Base-by-base conservation (phyloP, 2,113 vertebrate genomes). In the Percina caprodes region DNA sequence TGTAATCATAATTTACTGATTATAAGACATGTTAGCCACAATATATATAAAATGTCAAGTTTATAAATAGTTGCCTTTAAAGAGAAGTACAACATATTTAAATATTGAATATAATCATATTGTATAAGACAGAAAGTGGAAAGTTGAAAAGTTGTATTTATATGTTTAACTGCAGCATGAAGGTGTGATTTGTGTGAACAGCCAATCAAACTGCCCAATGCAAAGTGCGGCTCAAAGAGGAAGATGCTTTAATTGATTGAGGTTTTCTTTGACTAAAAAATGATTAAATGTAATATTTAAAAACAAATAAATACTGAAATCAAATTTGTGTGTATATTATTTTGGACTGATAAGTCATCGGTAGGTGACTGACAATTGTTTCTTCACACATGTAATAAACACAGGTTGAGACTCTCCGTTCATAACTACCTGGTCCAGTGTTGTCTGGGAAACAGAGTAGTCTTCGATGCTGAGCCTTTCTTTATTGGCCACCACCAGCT, bases 371-470 rank as follows among this genome's bases (percentile, higher is more conserved):
- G 39, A 42, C 39, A 42, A 42, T 11, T 42, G 39, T 42, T 42
- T 42, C 39, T 42, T 42, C 26, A 60, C 66, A 15, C 4, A 39
- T 39, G 51, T 49, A 3, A 33, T 49, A 23, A 68, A 56, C 26
- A 66, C 48, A 26, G 10, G 30, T 24, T 60, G 56, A 18, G 39
- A 23, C 13, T 24, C 5, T 63, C 48, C 8, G n/a, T 11, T 68
- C 11, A 10, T 23, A 18, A 18, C 1, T 74, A 97, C 98, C 97
- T 99, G 98, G 92, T 99, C 98, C 88, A 99, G 94, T 0, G 97
- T 99, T 61, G 97, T 99, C 94, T 99, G 98, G 30, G 98, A 97
- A 74, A 99, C 96, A 0, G 98, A 98, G 90, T 97, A 99, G 86
- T 99, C 98, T 85, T 99, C 98, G 2, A 99, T 97, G 92, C 96